These are phyloP conservation scores for Gonioctena quinquepunctata DNA, from an alignment of 1,140 invertebrate species.

Conservation along the genomic window DNA sequence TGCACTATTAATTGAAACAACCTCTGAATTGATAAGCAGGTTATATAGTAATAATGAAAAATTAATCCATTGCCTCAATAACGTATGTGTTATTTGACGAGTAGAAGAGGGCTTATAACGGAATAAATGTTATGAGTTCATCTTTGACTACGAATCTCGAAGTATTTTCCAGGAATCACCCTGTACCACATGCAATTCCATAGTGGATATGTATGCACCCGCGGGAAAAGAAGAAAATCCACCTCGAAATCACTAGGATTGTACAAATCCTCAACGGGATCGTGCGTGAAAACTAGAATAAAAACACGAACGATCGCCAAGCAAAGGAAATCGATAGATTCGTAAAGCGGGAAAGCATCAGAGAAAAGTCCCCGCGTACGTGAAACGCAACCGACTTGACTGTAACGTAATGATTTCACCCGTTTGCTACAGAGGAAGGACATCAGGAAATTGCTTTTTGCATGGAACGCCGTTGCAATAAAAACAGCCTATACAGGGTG, in stretches of 20 bases:
- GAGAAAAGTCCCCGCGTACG: not conserved
- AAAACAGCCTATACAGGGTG: not conserved
- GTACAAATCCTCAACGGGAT: not conserved
- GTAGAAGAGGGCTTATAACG: too few species aligned
- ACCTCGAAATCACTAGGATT: not conserved
- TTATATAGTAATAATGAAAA: too few species aligned
- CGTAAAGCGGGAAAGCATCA: not conserved
- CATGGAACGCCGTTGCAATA: not conserved
- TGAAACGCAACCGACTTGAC: not conserved
- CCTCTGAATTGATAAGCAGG: too few species aligned
- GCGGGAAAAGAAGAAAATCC: not conserved
- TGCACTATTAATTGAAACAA: too few species aligned
- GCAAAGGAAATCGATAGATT: not conserved
- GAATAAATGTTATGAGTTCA: too few species aligned
- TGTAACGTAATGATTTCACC: not conserved
- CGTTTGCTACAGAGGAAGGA: not conserved
- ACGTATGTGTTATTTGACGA: too few species aligned
- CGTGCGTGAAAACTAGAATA: constrained; percentile 1
- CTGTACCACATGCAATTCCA: not conserved
- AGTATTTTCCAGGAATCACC: too few species aligned
- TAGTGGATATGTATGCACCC: not conserved
- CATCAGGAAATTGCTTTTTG: constrained; percentile 8
- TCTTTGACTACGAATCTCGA: not conserved
- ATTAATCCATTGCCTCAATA: too few species aligned
- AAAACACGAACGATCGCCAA: not conserved